These are phyloP conservation scores for Vireo altiloquus DNA, from an alignment of 2,113 vertebrate species.

Conservation along the genomic window DNA sequence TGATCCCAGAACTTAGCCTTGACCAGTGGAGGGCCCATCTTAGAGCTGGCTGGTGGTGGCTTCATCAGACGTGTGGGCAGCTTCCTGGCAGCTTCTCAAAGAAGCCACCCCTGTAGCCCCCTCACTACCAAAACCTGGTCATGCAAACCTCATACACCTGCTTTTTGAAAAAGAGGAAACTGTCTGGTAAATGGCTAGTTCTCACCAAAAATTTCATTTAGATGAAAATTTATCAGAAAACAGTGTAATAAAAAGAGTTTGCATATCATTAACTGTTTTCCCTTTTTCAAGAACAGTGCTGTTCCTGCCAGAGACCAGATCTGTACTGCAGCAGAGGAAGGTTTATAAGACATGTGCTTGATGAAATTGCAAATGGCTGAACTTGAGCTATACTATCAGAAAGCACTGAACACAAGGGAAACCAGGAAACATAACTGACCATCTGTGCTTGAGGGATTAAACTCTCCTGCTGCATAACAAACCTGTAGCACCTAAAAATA, in stretches of 20 bases:
- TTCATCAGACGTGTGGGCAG: background rate
- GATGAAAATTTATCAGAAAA: background rate
- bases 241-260: background rate
- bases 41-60: background rate
- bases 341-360: background rate
- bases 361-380: background rate
- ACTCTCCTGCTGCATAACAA: background rate
- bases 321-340: background rate
- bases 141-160: background rate
- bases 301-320: background rate
- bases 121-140: background rate
- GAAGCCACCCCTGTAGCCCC: background rate
- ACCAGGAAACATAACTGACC: background rate
- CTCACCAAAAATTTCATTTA: background rate
- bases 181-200: background rate
- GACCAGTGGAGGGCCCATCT: background rate
- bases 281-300: background rate
- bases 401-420: background rate
- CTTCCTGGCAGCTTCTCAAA: background rate
- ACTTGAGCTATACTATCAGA: background rate
- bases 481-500: background rate
- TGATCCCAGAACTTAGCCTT: background rate
- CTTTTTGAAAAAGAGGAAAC: background rate
- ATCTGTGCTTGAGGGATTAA: background rate
- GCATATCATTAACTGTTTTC: background rate